These are phyloP conservation scores for Pollenia griseotomentosa DNA, from an alignment of 2,888 invertebrate species.

Conservation along the genomic window DNA sequence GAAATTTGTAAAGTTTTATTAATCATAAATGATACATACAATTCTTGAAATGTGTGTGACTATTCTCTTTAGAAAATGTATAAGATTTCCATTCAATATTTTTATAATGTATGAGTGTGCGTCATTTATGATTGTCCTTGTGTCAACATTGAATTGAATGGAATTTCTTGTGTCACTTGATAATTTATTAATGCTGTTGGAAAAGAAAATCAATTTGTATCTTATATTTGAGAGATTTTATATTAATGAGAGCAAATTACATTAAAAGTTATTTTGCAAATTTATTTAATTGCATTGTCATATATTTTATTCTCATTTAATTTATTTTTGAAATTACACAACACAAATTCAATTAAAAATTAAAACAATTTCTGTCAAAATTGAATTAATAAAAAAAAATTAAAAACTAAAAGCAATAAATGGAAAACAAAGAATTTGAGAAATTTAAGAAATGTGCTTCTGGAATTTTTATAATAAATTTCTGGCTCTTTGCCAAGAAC, in stretches of 20 bases:
- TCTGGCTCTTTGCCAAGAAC: no score
- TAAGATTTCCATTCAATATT: no score
- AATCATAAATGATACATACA: not conserved
- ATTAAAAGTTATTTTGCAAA: not conserved
- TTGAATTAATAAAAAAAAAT: no score
- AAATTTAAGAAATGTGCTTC: no score
- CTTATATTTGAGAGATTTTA: not conserved
- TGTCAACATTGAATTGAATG: conserved; percentile 5
- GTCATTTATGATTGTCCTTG: not conserved
- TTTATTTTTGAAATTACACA: no score
- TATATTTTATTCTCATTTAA: no score
- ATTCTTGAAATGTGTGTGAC: no score
- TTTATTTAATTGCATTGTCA: conserved; percentile 17
- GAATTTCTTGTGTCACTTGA: not conserved
- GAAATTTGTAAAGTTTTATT: not conserved
- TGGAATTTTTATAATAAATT: no score
- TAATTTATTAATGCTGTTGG: not conserved
- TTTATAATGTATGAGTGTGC: not conserved
- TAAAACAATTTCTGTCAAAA: not conserved
- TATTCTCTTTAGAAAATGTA: not conserved
- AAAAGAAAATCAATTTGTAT: not conserved
- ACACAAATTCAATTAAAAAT: conserved; percentile 6
- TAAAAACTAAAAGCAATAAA: no score
- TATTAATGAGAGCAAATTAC: not conserved
- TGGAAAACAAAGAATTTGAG: no score